Conservation (phyloP, 53 echinoderm and acorn worm species). For the Patiria pectinifera region DNA sequence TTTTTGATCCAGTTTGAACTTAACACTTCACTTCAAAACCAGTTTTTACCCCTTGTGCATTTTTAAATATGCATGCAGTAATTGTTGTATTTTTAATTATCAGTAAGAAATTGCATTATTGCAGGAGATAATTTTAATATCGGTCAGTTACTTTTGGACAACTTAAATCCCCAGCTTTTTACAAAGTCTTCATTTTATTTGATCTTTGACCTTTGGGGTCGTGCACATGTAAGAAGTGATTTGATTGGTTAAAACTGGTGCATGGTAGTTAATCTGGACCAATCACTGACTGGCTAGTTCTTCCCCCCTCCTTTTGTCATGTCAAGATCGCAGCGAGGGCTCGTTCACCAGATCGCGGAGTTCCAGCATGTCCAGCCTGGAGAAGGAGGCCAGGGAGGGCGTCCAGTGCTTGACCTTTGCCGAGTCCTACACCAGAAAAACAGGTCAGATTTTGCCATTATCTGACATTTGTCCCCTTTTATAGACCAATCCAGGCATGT, state of each 20-base stretch:
- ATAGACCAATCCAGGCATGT: background rate
- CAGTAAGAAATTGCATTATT: background rate
- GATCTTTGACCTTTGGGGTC: background rate
- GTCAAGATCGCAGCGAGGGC: constrained; percentile 97
- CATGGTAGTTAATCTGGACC: background rate
- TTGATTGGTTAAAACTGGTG: background rate
- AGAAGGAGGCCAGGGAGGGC: constrained; percentile 98
- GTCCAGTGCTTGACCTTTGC: constrained; percentile 89
- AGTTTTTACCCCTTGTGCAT: background rate
- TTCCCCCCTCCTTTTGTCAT: constrained; percentile 16
- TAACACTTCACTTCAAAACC: background rate
- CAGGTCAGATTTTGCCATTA: constrained; percentile 56
- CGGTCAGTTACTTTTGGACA: background rate
- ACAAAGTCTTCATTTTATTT: background rate
- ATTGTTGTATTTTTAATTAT: background rate
- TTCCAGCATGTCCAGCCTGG: constrained; percentile 99
- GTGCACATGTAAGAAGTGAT: background rate
- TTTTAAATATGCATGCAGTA: background rate
- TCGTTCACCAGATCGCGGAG: constrained; percentile 98
- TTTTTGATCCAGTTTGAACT: background rate
- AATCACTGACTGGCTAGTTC: constrained; percentile 19
- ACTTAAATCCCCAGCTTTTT: background rate
- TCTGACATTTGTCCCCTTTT: background rate
- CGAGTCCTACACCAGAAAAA: constrained; percentile 98
- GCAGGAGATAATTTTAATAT: background rate